These are phyloP conservation scores for Melipona bicolor DNA, from an alignment of 2,888 invertebrate species.

Conservation along the genomic window DNA sequence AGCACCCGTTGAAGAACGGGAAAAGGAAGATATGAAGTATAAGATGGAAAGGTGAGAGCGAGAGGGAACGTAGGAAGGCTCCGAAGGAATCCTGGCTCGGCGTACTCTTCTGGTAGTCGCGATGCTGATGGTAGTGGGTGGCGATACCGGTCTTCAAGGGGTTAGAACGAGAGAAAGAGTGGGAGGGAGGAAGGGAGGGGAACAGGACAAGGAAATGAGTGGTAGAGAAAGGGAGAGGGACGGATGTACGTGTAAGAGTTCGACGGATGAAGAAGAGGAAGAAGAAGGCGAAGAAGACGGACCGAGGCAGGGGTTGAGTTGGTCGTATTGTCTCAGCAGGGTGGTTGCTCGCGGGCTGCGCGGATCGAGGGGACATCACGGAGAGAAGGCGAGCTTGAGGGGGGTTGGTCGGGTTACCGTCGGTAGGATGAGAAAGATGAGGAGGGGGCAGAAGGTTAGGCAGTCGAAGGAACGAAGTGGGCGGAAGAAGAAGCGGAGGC, in stretches of 20 bases:
- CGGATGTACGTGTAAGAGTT: conserved; percentile 50
- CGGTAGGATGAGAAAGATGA: conserved; percentile 38
- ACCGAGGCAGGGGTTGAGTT: conserved; percentile 65
- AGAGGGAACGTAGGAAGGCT: conserved; percentile 61
- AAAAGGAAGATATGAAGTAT: conserved; percentile 34
- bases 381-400: conserved; percentile 66
- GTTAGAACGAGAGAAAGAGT: conserved; percentile 56
- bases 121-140: conserved; percentile 70
- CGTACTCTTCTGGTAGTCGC: conserved; percentile 65
- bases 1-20: conserved; percentile 38
- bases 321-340: conserved; percentile 81
- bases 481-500: conserved; percentile 67
- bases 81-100: conserved; percentile 61
- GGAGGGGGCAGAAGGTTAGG: conserved; percentile 58
- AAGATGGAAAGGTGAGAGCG: conserved; percentile 32
- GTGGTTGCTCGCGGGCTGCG: conserved; percentile 78
- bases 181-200: conserved; percentile 14
- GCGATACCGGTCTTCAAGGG: conserved; percentile 78
- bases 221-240: conserved; percentile 22
- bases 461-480: conserved; percentile 69
- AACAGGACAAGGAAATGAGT: conserved; percentile 20
- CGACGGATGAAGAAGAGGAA: conserved; percentile 56
- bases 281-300: conserved; percentile 64
- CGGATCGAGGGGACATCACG: conserved; percentile 72
- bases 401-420: conserved; percentile 60